These are phyloP conservation scores for Elgaria multicarinata DNA, from an alignment of 2,113 vertebrate genomes.

Conservation along the genomic window DNA sequence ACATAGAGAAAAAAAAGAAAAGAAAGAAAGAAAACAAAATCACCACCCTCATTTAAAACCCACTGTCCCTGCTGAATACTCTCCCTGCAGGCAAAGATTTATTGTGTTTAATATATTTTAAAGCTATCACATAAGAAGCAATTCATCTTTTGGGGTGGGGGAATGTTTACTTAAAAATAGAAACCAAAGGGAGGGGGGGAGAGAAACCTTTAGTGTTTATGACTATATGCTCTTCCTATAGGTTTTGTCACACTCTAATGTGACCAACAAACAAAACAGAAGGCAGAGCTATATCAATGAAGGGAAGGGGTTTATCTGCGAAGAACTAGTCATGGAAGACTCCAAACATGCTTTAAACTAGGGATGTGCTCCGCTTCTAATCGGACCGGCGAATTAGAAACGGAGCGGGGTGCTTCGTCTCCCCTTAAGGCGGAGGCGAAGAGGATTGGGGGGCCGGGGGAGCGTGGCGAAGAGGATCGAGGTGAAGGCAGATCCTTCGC, in stretches of 20 bases:
- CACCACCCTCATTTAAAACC: conserved; percentile 41
- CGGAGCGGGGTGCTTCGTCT: no score
- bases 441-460: no score
- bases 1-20: conserved; percentile 30
- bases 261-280: not conserved
- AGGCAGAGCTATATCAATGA: not conserved
- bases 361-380: no score
- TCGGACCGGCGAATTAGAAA: no score
- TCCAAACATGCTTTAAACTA: no score
- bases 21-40: not conserved
- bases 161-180: conserved; percentile 58
- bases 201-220: conserved; percentile 13
- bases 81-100: conserved; percentile 61
- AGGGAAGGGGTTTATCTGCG: no score
- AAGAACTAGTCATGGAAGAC: no score
- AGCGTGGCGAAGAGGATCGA: no score
- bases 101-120: conserved; percentile 69
- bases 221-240: not conserved
- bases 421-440: no score
- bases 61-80: conserved; percentile 24
- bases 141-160: conserved; percentile 62
- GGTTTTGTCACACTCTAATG: not conserved
- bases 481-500: no score
- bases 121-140: conserved; percentile 43
- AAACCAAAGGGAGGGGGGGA: conserved; percentile 30